Percentiles rank a stretch among this genome's conserved stretches.
Evolutionary conservation across 2,113 vertebrate species (phyloP).

Genomic region (Muscicapa adusta): DNA sequence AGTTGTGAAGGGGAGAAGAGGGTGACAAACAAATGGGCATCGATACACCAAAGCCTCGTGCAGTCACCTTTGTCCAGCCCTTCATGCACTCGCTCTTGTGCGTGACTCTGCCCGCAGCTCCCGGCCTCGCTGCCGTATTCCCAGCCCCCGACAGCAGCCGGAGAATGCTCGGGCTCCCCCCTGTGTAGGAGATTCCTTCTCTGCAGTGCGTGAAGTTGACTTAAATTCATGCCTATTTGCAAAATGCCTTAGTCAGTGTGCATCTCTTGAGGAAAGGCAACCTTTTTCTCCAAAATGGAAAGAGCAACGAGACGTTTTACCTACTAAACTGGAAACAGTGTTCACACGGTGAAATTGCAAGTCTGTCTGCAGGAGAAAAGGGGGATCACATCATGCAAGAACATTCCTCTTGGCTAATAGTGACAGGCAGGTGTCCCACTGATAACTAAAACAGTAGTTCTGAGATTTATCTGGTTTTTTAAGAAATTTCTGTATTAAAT

Average conservation of each 20-base stretch:
- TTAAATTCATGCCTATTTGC: neutral
- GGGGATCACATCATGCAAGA: fast-evolving
- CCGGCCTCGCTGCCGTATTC: neutral
- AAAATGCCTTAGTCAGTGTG: neutral
- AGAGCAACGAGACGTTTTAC: neutral
- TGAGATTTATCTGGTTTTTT: neutral
- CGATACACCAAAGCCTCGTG: neutral
- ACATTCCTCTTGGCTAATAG: neutral
- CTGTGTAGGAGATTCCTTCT: neutral
- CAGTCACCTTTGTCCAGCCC: neutral
- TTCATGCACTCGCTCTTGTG: neutral
- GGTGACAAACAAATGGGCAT: neutral
- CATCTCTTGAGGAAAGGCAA: neutral
- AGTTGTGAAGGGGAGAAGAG: neutral
- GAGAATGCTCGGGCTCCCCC: slow-evolving; percentile 60
- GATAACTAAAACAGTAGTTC: neutral
- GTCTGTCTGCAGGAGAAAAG: neutral
- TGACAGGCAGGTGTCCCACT: neutral
- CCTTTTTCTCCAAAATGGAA: neutral
- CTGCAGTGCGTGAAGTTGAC: neutral
- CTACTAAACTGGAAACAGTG: neutral
- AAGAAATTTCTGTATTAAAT: neutral
- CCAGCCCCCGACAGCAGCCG: neutral
- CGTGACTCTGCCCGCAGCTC: neutral
- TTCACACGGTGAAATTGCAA: fast-evolving